Percentiles rank a stretch among this genome's conserved stretches.
These are phyloP conservation scores for Himalopsyche kuldschensis DNA, from an alignment of 2,888 invertebrate species.

Conservation along the genomic window DNA sequence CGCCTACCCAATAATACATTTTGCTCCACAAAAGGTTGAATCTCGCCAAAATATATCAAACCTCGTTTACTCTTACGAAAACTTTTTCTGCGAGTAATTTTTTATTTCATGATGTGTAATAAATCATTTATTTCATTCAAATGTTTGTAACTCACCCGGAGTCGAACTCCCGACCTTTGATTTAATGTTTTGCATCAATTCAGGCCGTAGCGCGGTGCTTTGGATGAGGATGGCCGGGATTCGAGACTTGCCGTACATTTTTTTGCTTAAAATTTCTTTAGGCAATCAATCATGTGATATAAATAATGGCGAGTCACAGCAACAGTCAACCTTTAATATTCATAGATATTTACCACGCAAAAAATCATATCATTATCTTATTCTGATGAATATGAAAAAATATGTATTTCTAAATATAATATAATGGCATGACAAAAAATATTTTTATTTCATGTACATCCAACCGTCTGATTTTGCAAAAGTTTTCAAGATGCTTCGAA, in stretches of 20 bases:
- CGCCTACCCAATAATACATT: not conserved
- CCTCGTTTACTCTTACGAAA: not conserved
- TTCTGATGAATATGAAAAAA: not conserved
- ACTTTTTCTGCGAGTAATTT: not conserved
- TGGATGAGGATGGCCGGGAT: not conserved
- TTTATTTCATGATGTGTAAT: not conserved
- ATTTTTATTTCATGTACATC: too few species aligned
- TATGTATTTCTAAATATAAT: too few species aligned
- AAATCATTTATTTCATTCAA: not conserved
- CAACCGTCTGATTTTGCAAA: too few species aligned
- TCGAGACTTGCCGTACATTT: not conserved
- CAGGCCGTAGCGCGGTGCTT: not conserved
- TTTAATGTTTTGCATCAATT: not conserved
- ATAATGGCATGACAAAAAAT: too few species aligned
- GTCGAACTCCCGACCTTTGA: not conserved
- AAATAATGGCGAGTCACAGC: not conserved
- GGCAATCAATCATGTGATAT: not conserved
- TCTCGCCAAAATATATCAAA: not conserved
- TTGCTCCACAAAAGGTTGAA: not conserved
- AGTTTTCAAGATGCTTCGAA: too few species aligned
- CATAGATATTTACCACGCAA: not conserved
- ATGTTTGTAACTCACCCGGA: not conserved
- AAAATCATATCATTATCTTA: not conserved
- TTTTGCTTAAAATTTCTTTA: not conserved
- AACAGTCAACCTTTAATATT: not conserved